Percentiles rank a stretch among this genome's conserved stretches.
Evolutionary conservation across 2,113 vertebrate species (phyloP).

Genomic region (Istiophorus platypterus): DNA sequence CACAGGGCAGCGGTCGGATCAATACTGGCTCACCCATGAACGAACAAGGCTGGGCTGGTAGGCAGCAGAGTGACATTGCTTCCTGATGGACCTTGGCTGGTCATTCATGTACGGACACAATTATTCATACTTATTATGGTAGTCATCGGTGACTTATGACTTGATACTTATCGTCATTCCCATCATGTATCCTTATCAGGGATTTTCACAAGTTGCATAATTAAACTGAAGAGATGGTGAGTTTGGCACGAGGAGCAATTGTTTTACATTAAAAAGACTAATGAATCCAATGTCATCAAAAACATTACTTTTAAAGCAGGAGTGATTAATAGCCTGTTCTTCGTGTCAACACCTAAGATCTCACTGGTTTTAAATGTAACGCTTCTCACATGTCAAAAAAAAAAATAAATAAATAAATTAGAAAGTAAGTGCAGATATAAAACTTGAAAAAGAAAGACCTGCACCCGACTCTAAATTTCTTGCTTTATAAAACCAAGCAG

Average conservation of each 20-base stretch:
- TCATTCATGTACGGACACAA: background rate
- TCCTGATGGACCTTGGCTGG: conserved; percentile 1
- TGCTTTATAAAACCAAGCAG: background rate
- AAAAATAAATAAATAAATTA: background rate
- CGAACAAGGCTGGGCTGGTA: background rate
- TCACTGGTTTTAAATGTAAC: background rate
- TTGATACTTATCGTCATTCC: no score
- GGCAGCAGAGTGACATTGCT: conserved; percentile 24
- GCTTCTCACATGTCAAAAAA: background rate
- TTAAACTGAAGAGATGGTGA: background rate
- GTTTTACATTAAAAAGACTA: background rate
- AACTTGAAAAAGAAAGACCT: background rate
- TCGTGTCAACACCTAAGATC: background rate
- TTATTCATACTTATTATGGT: background rate
- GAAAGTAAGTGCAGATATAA: background rate
- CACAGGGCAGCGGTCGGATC: conserved; percentile 61
- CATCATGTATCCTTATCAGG: background rate
- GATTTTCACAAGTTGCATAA: background rate
- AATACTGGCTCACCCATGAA: conserved; percentile 60
- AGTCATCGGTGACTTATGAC: background rate
- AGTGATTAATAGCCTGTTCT: background rate
- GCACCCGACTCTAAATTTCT: background rate
- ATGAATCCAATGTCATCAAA: background rate
- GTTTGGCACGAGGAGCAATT: background rate
- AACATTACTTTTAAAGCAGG: background rate